A percentile compares a stretch with the other conserved stretches of the same genome.
phyloP scores from a whole-genome alignment of 2,888 invertebrate species.

The Hydriomena furcata region DNA sequence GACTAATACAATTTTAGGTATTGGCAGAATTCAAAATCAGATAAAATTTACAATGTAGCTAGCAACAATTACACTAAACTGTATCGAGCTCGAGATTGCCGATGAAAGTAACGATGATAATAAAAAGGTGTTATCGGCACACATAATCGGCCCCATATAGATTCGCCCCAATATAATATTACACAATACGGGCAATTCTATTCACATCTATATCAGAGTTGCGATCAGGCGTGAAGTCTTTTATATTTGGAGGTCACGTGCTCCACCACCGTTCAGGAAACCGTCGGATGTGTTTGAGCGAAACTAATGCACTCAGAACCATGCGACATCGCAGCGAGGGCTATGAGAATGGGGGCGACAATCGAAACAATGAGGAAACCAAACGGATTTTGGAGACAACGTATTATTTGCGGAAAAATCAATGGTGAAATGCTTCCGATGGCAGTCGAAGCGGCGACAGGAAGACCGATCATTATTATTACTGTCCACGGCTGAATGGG shows the following conservation, averaged over 20 bases:
- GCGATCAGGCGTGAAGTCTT: constrained; percentile 79
- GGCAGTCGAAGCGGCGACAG: constrained; percentile 60
- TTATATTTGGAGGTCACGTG: constrained; percentile 79
- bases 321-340: constrained; percentile 60
- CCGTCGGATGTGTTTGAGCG: constrained; percentile 75
- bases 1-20: constrained; percentile 5
- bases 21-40: constrained; percentile 6
- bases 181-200: constrained; percentile 78
- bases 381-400: constrained; percentile 56
- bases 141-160: constrained; percentile 41
- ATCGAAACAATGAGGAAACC: constrained; percentile 50
- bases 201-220: constrained; percentile 72
- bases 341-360: constrained; percentile 43
- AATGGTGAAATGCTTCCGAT: constrained; percentile 76
- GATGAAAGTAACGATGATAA: constrained; percentile 32
- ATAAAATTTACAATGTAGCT: constrained; percentile 6
- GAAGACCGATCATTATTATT: constrained; percentile 78
- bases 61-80: constrained; percentile 16
- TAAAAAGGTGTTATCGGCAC: constrained; percentile 39
- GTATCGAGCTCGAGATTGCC: constrained; percentile 5
- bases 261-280: constrained; percentile 74
- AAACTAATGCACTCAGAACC: constrained; percentile 80
- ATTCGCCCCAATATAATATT: constrained; percentile 60
- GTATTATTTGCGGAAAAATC: constrained; percentile 81
- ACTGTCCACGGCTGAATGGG: constrained; percentile 62